Percentiles rank a stretch among this genome's conserved stretches.
These are phyloP conservation scores for Chloroceryle amazona DNA, from an alignment of 2,797 vertebrate species.

Conservation along the genomic window DNA sequence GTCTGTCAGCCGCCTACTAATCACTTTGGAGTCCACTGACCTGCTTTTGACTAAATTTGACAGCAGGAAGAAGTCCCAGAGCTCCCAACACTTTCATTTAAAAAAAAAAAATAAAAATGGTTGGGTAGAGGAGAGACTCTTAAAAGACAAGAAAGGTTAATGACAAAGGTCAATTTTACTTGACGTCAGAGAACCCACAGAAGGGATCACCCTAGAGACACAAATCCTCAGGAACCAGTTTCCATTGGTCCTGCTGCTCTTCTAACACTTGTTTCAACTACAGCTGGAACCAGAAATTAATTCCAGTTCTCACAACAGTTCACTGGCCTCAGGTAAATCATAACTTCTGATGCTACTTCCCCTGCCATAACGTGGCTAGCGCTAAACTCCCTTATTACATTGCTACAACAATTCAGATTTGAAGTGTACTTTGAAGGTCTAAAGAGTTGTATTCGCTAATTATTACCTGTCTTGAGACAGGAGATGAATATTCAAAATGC, in stretches of 20 bases:
- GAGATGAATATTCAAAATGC: slow-evolving; percentile 63
- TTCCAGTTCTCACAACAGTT: slow-evolving; percentile 41
- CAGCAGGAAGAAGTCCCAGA: slow-evolving; percentile 32
- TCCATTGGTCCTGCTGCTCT: neutral
- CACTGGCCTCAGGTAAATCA: slow-evolving; percentile 15
- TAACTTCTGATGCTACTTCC: slow-evolving; percentile 42
- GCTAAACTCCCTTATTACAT: slow-evolving; percentile 2
- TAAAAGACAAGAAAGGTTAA: slow-evolving; percentile 30
- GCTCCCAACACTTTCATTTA: neutral
- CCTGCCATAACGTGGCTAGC: neutral
- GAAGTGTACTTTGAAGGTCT: slow-evolving; percentile 62
- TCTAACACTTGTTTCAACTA: neutral
- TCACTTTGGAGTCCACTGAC: neutral
- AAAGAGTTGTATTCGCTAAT: slow-evolving; percentile 58
- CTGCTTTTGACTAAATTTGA: slow-evolving; percentile 25
- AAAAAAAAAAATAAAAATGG: neutral
- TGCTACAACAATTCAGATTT: slow-evolving; percentile 54
- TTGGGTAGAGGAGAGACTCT: neutral
- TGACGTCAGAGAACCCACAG: slow-evolving; percentile 38
- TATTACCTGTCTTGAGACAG: slow-evolving; percentile 62
- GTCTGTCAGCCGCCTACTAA: neutral
- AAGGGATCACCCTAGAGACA: slow-evolving; percentile 14
- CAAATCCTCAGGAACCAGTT: slow-evolving; percentile 17
- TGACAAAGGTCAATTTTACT: slow-evolving; percentile 34
- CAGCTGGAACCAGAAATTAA: slow-evolving; percentile 35